Evolutionary conservation across 2,888 invertebrate genomes (phyloP), one percentile per base, ranked within the genome.

Genomic region (Salpingus planirostris): DNA sequence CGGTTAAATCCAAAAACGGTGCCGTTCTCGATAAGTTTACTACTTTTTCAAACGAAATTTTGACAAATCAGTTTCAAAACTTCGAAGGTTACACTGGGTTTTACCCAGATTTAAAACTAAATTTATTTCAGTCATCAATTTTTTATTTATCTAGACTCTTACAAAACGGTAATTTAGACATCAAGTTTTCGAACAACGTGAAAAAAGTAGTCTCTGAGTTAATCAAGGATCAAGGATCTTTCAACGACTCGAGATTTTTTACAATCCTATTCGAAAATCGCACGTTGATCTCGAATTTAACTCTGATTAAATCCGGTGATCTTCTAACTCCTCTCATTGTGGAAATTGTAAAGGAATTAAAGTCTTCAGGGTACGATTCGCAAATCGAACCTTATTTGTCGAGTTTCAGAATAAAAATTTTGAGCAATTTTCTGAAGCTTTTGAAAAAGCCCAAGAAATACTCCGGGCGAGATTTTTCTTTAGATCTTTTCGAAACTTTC

Each of bases 381-480:
- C n/a, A n/a, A n/a, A n/a, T n/a, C n/a, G n/a, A n/a, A n/a, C n/a
- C n/a, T n/a, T n/a, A n/a, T n/a, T n/a, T n/a, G n/a, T n/a, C n/a
- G n/a, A n/a, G n/a, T n/a, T n/a, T n/a, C n/a, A 44, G 69, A 68
- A 48, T 64, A 68, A 78, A 75, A 53, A 68, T 76, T 38, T 64
- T 69, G 25, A 29, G 29, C 11, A 28, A 27, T 52, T 52, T 33
- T 64, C 69, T 44, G 11, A 49, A 50, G 47, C 62, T 67, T 1
- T 60, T 74, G 21, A 61, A 64, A 34, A 73, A 72, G 57, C 63
- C 69, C 11, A 35, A 49, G 31, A 59, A 54, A 37, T 47, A 40
- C 27, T n/a, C n/a, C n/a, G n/a, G n/a, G n/a, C 33, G 24, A 21
- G 27, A 42, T 28, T 21, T 66, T 67, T 11, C 56, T 62, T 29